Evolutionary conservation across 1,140 invertebrate species (phyloP), one percentile per base, ranked within the genome.

Genomic region (Drosophila eugracilis): DNA sequence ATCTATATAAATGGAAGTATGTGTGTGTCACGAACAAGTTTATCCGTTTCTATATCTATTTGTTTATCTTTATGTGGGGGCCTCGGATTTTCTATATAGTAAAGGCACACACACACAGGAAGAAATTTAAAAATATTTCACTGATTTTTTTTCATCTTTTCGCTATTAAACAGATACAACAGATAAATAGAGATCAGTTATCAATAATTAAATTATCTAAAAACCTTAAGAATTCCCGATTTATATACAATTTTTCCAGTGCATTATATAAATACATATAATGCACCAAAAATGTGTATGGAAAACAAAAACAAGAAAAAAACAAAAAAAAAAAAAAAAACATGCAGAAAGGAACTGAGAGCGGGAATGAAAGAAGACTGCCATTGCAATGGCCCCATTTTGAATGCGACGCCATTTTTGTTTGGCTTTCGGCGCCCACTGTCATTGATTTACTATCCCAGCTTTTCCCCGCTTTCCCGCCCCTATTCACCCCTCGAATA

Each of bases 31-130:
- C 55, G 37, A 53, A 24, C 41, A 62, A 73, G 70, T 73, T 73
- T 73, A 73, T 73, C 69, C 70, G 36, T 34, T 73, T 47, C 55
- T 63, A 63, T 34, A 73, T 73, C 70, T 73, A 54, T 73, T 73
- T 73, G 69, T 62, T 53, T 73, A 71, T 73, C 47, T 72, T 37
- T 22, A 7, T 45, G 42, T 37, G 65, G 24, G 24, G 37, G n/a
- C 22, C 15, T 19, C 28, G 48, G 28, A 21, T 53, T n/a, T 30
- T 53, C 26, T 41, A 53, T 62, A 22, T 41, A 17, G 22, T 34
- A 14, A 19, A 36, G 26, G 36, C 34, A 42, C 39, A 47, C 24
- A 5, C 30, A 32, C 30, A 32, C 30, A 32, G 30, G 12, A 32
- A 32, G 30, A 32, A 30, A 30, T 9, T 10, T 7, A 9, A 26